A percentile compares a stretch with the other conserved stretches of the same genome.
These are phyloP conservation scores for Eupeodes corollae DNA, from an alignment of 1,140 invertebrate genomes.

Conservation along the genomic window DNA sequence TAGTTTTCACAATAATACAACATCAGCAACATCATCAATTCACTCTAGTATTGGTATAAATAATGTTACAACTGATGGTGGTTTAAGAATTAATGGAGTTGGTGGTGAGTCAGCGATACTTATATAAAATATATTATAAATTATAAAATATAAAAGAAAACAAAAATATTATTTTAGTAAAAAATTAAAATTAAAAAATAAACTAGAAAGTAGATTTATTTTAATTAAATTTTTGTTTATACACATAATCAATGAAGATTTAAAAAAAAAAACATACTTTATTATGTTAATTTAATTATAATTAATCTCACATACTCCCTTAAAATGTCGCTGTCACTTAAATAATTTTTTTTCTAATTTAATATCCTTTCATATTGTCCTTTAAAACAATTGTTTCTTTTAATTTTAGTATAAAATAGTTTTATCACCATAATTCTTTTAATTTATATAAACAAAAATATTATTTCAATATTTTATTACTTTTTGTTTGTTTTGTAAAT, in stretches of 20 bases:
- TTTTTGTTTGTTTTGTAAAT: background rate
- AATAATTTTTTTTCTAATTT: background rate
- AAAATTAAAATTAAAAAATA: background rate
- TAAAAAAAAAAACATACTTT: constrained; percentile 2
- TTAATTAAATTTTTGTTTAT: constrained; percentile 1
- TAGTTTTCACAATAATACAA: constrained; percentile 4
- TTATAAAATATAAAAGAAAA: background rate
- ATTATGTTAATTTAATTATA: background rate
- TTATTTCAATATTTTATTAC: background rate
- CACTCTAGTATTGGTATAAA: constrained; percentile 4
- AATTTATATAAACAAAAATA: background rate
- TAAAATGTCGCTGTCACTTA: too few species aligned
- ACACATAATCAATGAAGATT: background rate
- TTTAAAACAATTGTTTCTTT: too few species aligned
- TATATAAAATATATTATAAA: constrained; percentile 9
- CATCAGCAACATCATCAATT: constrained; percentile 10
- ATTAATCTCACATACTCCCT: background rate
- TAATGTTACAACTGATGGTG: constrained; percentile 23
- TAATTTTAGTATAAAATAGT: too few species aligned
- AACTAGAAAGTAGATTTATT: constrained; percentile 3
- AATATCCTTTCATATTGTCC: too few species aligned
- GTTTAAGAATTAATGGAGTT: constrained; percentile 26
- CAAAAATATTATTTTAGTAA: background rate
- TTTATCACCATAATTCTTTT: background rate
- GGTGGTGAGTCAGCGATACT: constrained; percentile 36